phyloP scores from a whole-genome alignment of 2,113 vertebrate species.

The Bufo bufo region DNA sequence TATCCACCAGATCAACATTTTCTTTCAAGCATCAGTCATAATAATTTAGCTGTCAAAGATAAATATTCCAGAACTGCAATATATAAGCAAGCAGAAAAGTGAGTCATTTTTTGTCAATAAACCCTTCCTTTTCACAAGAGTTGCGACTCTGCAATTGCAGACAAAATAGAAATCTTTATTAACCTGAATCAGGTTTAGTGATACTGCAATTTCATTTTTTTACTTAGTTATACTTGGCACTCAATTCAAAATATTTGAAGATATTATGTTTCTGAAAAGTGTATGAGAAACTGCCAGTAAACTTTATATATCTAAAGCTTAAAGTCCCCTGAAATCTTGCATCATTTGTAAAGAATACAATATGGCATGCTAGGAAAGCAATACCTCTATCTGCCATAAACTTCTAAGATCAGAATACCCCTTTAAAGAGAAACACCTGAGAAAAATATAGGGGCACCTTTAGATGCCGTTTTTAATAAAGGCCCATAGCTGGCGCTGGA shows the following conservation, averaged over 20 bases:
- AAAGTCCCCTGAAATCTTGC: background rate
- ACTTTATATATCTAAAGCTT: background rate
- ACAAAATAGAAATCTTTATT: background rate
- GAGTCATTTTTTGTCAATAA: slow-evolving; percentile 27
- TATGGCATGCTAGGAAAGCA: too few relatives aligned
- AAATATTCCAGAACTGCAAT: slow-evolving; percentile 6
- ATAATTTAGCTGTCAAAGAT: slow-evolving; percentile 31
- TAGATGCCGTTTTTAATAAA: too few relatives aligned
- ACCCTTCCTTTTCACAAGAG: slow-evolving; percentile 5
- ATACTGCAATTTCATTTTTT: background rate
- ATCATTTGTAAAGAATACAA: background rate
- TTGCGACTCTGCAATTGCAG: background rate
- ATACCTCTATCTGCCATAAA: background rate
- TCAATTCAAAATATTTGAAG: background rate
- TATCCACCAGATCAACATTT: background rate
- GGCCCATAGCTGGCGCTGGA: too few relatives aligned
- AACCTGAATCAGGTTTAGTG: background rate
- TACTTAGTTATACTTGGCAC: background rate
- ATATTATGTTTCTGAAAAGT: background rate
- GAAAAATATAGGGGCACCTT: too few relatives aligned
- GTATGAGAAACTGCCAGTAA: too few relatives aligned
- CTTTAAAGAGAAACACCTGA: too few relatives aligned
- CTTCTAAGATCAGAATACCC: too few relatives aligned
- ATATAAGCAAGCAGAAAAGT: slow-evolving; percentile 18
- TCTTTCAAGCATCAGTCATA: slow-evolving; percentile 18